phyloP scores from a whole-genome alignment of 1,140 invertebrate genomes.

The Acromyrmex heyeri region DNA sequence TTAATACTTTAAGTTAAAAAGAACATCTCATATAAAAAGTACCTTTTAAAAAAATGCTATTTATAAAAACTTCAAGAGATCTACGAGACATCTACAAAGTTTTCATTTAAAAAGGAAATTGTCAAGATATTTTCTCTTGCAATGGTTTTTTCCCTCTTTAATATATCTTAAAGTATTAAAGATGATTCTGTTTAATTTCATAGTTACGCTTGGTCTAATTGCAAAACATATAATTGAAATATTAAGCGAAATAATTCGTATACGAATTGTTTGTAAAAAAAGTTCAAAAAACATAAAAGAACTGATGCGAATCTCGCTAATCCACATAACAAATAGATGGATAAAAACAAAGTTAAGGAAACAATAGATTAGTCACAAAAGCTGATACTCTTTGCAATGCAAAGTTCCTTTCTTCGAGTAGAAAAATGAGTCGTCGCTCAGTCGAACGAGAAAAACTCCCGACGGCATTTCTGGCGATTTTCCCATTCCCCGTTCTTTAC shows the following conservation, averaged over 20 bases:
- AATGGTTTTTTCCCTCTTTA: neutral
- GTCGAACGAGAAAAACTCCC: constrained; percentile 49
- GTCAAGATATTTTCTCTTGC: constrained; percentile 2
- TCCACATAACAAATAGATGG: neutral
- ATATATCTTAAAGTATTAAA: neutral
- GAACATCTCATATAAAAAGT: no score
- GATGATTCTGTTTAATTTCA: constrained; percentile 1
- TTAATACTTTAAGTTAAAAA: no score
- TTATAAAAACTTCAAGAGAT: neutral
- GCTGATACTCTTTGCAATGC: constrained; percentile 7
- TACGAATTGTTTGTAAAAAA: neutral
- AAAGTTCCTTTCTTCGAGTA: constrained; percentile 4
- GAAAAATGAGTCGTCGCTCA: constrained; percentile 36
- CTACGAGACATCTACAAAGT: neutral
- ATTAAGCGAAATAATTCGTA: neutral
- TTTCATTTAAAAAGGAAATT: neutral
- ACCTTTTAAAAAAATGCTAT: no score
- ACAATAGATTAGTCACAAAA: constrained; percentile 28
- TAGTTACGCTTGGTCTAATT: neutral
- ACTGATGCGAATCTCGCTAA: neutral
- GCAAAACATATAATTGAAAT: neutral
- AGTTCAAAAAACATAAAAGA: neutral
- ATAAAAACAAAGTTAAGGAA: constrained; percentile 3
- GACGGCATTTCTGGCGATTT: constrained; percentile 28
- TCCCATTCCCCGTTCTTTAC: constrained; percentile 19